phyloP scores from a whole-genome alignment of 2,888 invertebrate species.

The Tromatobia lineatoria region DNA sequence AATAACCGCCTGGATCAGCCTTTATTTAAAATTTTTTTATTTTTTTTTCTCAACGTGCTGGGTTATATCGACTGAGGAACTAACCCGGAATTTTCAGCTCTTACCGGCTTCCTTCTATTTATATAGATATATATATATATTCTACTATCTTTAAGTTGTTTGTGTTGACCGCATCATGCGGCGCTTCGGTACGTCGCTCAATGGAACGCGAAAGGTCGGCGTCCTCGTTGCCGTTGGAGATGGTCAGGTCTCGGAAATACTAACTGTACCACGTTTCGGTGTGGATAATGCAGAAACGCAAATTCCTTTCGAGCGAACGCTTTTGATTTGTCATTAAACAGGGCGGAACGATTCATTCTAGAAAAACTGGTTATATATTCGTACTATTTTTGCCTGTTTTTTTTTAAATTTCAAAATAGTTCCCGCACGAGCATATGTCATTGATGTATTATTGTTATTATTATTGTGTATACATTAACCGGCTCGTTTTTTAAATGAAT shows the following conservation, averaged over 20 bases:
- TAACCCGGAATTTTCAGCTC: background rate
- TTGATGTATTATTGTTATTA: too few relatives aligned
- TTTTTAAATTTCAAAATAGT: too few relatives aligned
- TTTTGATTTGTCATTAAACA: too few relatives aligned
- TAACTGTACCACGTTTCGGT: conserved; percentile 7
- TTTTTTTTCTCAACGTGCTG: conserved; percentile 52
- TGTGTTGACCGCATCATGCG: conserved; percentile 9
- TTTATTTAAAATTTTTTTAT: conserved; percentile 54
- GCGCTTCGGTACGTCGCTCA: conserved; percentile 37
- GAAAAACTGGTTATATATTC: too few relatives aligned
- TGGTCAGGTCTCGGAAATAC: conserved; percentile 64
- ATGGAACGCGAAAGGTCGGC: conserved; percentile 60
- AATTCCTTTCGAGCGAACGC: too few relatives aligned
- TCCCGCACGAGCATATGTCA: too few relatives aligned
- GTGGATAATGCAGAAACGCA: background rate
- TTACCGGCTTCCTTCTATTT: background rate
- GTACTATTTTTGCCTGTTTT: too few relatives aligned
- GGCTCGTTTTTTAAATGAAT: too few relatives aligned
- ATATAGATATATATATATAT: conserved; percentile 13
- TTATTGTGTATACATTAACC: too few relatives aligned
- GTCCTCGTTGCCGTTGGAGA: conserved; percentile 58
- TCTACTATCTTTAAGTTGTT: conserved; percentile 10
- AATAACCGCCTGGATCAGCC: conserved; percentile 69
- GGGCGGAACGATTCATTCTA: too few relatives aligned
- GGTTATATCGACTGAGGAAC: background rate